Evolutionary conservation across 1,140 invertebrate species (phyloP), one percentile per base, ranked within the genome.

Genomic region (Sitobion miscanthi): DNA sequence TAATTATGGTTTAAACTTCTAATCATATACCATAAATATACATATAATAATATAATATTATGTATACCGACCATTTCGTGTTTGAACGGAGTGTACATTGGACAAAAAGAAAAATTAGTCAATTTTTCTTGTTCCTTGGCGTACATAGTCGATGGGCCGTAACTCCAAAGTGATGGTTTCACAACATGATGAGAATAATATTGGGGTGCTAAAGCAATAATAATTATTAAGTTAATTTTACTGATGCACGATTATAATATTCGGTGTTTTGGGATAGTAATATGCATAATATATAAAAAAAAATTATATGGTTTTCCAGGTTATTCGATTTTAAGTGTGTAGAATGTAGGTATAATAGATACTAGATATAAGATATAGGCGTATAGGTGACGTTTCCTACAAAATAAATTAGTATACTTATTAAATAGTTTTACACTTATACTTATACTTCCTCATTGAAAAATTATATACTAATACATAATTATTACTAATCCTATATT

Each of bases 131-230:
- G 94, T 95, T 95, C 94, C 95, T 96, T 94, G 96, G 95, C 94
- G 96, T 94, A 92, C 93, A 94, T 94, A 47, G 94, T 93, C 20
- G 94, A 94, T 17, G 91, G 91, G 11, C 77, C 91, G 95, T 98
- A 98, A 95, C 97, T 98, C 98, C 98, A 98, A 94, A 96, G 96
- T 14, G 97, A 96, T 17, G 97, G 97, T 25, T 97, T 95, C 17
- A 98, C 98, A 86, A 96, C 96, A 95, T 98, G 98, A 94, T 97
- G 96, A 17, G 97, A 96, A 90, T 97, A 95, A 95, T 98, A 98
- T 20, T 97, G 96, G 30, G 98, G 98, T 57, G 98, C 97, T 97
- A 96, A 96, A 96, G 94, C 3, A 38, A 54, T 57, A 38, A 23
- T 25, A 38, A 25, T 35, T 14, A 89, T 38, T 38, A 57, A 25